These are phyloP conservation scores for Oreochromis tanganicae DNA, from an alignment of 2,113 vertebrate species.

Conservation along the genomic window DNA sequence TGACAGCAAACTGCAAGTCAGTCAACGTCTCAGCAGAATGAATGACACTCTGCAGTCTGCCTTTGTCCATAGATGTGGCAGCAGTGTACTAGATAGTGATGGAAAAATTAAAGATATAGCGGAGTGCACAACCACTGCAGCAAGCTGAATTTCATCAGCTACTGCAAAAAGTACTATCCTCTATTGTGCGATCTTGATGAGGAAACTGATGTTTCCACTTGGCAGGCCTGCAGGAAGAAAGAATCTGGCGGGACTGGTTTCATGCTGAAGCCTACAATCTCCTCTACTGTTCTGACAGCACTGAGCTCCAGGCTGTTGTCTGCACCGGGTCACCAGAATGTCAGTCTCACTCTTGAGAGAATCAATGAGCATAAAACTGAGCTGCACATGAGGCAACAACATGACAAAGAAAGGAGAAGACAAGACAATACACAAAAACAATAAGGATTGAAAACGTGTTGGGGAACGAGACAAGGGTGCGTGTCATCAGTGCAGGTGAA, in stretches of 20 bases:
- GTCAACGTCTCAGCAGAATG: background rate
- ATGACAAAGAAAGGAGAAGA: background rate
- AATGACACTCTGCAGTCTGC: background rate
- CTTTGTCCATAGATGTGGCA: background rate
- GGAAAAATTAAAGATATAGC: background rate
- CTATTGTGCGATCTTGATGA: background rate
- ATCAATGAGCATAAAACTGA: background rate
- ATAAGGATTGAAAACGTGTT: background rate
- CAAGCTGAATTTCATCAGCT: background rate
- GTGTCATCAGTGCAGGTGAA: background rate
- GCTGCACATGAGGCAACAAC: background rate
- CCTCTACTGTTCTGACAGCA: background rate
- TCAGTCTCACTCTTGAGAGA: background rate
- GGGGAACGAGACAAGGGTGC: background rate
- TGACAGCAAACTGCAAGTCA: background rate
- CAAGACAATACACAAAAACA: background rate
- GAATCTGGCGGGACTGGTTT: background rate
- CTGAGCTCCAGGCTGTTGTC: background rate
- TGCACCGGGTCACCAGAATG: background rate
- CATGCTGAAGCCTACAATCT: background rate
- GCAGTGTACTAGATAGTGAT: background rate
- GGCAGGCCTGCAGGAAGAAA: background rate
- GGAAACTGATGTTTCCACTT: background rate
- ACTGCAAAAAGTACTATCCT: background rate
- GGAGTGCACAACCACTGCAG: background rate